These are phyloP conservation scores for Scaptomyza parva DNA, from an alignment of 2,888 invertebrate genomes.

Conservation along the genomic window DNA sequence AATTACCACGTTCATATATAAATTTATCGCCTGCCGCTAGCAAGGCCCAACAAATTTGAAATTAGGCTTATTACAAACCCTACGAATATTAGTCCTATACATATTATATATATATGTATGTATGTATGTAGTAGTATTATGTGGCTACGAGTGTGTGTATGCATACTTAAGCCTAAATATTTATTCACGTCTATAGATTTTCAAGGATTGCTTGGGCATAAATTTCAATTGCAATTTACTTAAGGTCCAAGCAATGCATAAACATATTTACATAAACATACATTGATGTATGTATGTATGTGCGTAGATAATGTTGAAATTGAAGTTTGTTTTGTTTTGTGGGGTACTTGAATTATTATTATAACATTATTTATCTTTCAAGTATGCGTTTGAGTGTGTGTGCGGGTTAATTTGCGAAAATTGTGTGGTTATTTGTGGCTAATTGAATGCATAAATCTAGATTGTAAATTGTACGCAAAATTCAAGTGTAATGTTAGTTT, in stretches of 20 bases:
- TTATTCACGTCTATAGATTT: conserved; percentile 21
- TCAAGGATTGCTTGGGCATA: conserved; percentile 38
- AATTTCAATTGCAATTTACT: conserved; percentile 66
- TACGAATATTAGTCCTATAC: conserved; percentile 36
- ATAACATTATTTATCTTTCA: conserved; percentile 58
- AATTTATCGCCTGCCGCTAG: conserved; percentile 29
- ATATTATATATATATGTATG: neutral
- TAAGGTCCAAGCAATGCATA: conserved; percentile 33
- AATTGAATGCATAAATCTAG: conserved; percentile 68
- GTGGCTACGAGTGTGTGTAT: neutral
- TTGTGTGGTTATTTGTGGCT: conserved; percentile 71
- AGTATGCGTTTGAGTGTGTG: conserved; percentile 19
- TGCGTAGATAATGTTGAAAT: conserved; percentile 19
- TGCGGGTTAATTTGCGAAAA: conserved; percentile 60
- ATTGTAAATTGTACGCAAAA: conserved; percentile 40
- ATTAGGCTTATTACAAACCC: conserved; percentile 59
- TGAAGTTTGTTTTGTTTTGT: conserved; percentile 66
- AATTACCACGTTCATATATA: neutral
- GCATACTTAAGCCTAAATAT: conserved; percentile 4
- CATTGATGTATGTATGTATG: neutral
- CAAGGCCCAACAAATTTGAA: conserved; percentile 41
- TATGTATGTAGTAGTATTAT: too few species aligned
- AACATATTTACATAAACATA: neutral
- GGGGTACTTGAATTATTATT: conserved; percentile 69
- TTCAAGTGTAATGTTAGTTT: conserved; percentile 53